These are phyloP conservation scores for Gymnosoma rotundatum DNA, from an alignment of 2,888 invertebrate species.

Conservation along the genomic window DNA sequence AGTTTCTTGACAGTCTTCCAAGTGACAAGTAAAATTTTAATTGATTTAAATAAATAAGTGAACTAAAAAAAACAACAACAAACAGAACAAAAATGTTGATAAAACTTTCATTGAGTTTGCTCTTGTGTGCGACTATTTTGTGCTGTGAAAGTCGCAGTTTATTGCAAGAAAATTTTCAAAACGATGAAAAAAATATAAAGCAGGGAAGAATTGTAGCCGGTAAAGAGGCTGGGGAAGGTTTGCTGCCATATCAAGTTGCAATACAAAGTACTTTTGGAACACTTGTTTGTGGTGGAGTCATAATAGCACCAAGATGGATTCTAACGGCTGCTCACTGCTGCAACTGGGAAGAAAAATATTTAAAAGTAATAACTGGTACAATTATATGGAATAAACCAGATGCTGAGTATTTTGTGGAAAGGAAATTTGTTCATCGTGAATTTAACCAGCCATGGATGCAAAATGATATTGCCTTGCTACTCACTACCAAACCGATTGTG, in stretches of 20 bases:
- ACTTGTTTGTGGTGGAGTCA: constrained; percentile 80
- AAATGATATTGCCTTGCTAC: constrained; percentile 88
- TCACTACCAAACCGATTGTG: constrained; percentile 83
- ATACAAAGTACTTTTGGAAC: constrained; percentile 77
- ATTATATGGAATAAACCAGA: constrained; percentile 74
- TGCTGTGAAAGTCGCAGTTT: constrained; percentile 31
- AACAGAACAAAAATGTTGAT: constrained; percentile 33
- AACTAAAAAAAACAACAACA: background rate
- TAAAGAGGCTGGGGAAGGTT: constrained; percentile 70
- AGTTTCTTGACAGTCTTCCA: constrained; percentile 20
- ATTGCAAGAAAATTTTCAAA: background rate
- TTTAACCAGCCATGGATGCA: constrained; percentile 76
- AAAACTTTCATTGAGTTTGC: background rate
- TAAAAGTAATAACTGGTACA: constrained; percentile 78
- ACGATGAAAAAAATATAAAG: background rate
- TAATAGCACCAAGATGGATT: constrained; percentile 76
- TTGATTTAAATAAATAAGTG: background rate
- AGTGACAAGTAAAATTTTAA: background rate
- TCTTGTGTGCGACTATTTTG: background rate
- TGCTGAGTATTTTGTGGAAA: constrained; percentile 74
- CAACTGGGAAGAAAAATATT: constrained; percentile 74
- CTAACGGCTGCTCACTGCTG: constrained; percentile 80
- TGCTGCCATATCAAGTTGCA: constrained; percentile 80
- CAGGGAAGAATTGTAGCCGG: constrained; percentile 77
- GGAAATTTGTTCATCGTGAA: constrained; percentile 75